phyloP scores from a whole-genome alignment of 2,797 vertebrate genomes.

The Propithecus perrieri region DNA sequence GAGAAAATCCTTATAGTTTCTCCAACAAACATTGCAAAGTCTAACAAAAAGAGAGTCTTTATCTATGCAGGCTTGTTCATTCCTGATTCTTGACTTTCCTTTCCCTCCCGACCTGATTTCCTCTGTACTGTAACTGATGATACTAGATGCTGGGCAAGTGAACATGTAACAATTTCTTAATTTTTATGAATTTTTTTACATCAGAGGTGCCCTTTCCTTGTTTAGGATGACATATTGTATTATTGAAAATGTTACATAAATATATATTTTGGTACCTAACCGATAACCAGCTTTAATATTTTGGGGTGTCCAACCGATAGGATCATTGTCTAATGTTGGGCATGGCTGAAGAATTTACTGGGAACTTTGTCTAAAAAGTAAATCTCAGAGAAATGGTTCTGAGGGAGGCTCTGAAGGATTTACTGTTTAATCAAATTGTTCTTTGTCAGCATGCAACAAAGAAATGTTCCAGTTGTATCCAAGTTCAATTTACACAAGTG shows the following conservation, averaged over 20 bases:
- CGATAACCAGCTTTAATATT: conserved; percentile 32
- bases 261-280: neutral
- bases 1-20: neutral
- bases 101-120: neutral
- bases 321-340: neutral
- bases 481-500: conserved; percentile 65
- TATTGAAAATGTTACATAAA: neutral
- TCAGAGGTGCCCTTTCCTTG: neutral
- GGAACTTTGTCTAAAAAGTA: conserved; percentile 60
- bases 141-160: neutral
- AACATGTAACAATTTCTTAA: neutral
- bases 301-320: neutral
- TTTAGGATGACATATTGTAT: neutral
- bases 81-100: neutral
- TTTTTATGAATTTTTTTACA: conserved; percentile 47
- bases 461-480: conserved; percentile 61
- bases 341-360: conserved; percentile 5
- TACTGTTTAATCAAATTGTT: conserved; percentile 77
- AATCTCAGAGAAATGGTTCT: conserved; percentile 61
- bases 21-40: neutral
- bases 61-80: neutral
- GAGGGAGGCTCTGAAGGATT: conserved; percentile 55
- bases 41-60: neutral
- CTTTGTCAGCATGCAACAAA: conserved; percentile 67
- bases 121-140: conserved; percentile 31